phyloP scores from a whole-genome alignment of 2,113 vertebrate genomes.

The Cephalopholis sonnerati region DNA sequence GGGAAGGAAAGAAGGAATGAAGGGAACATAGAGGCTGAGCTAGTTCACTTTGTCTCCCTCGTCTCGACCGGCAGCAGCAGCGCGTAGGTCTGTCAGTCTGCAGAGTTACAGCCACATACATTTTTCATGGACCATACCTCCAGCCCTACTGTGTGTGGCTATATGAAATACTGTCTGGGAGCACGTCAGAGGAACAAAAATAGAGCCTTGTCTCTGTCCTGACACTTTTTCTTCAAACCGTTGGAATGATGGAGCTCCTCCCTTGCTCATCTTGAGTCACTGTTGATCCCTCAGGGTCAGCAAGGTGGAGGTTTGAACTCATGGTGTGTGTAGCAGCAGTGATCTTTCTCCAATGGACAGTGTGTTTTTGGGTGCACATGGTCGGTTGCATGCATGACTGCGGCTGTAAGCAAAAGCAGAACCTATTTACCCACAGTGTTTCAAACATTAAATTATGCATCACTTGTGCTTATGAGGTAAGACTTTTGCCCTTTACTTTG shows the following conservation, averaged over 20 bases:
- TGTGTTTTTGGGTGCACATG: background rate
- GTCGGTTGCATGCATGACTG: background rate
- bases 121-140: slow-evolving; percentile 70
- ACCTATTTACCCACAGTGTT: background rate
- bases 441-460: slow-evolving; percentile 37
- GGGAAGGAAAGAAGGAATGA: background rate
- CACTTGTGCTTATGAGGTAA: slow-evolving; percentile 6
- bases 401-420: background rate
- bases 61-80: slow-evolving; percentile 18
- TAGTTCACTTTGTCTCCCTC: slow-evolving; percentile 10
- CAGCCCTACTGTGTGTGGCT: slow-evolving; percentile 23
- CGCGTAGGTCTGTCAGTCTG: slow-evolving; percentile 40
- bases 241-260: slow-evolving; percentile 4
- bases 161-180: slow-evolving; percentile 60
- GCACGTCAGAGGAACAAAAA: slow-evolving; percentile 54
- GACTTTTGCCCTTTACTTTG: background rate
- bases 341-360: background rate
- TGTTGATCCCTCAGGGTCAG: slow-evolving; percentile 26
- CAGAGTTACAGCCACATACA: slow-evolving; percentile 56
- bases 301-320: slow-evolving; percentile 4
- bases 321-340: background rate
- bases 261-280: slow-evolving; percentile 20
- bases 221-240: slow-evolving; percentile 23
- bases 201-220: slow-evolving; percentile 55
- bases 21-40: slow-evolving; percentile 7